These are phyloP conservation scores for Sylvicola cinctus DNA, from an alignment of 2,888 invertebrate species.

Conservation along the genomic window DNA sequence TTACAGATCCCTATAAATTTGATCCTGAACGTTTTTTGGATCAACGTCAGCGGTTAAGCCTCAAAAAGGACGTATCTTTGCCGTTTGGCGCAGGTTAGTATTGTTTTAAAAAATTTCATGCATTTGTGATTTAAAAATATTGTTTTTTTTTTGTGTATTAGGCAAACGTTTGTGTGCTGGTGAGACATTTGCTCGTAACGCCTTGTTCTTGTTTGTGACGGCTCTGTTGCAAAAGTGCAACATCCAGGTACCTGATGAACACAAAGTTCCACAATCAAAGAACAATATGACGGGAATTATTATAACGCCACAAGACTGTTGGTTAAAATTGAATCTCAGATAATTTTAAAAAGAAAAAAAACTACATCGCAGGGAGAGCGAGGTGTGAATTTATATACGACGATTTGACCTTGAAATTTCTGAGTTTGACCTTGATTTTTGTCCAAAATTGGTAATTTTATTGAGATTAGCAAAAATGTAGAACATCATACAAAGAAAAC, in stretches of 20 bases:
- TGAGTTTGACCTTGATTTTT: too few species aligned
- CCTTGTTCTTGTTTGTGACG: conserved; percentile 37
- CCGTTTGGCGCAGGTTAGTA: conserved; percentile 52
- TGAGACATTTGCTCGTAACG: conserved; percentile 45
- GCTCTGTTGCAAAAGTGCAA: conserved; percentile 41
- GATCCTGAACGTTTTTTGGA: conserved; percentile 43
- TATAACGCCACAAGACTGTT: conserved; percentile 33
- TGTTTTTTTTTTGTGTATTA: conserved; percentile 12
- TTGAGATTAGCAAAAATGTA: too few species aligned
- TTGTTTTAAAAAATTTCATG: too few species aligned
- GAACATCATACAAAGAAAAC: too few species aligned
- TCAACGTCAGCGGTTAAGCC: conserved; percentile 28
- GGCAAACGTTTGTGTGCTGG: conserved; percentile 49
- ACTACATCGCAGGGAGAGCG: too few species aligned
- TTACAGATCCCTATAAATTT: conserved; percentile 44
- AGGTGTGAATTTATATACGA: too few species aligned
- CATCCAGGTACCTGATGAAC: conserved; percentile 30
- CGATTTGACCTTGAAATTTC: too few species aligned
- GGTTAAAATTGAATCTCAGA: conserved; percentile 35
- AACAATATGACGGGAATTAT: conserved; percentile 29
- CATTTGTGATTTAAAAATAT: too few species aligned
- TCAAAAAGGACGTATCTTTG: conserved; percentile 35
- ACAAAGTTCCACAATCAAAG: conserved; percentile 23
- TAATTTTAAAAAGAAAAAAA: too few species aligned
- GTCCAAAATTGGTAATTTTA: too few species aligned